Evolutionary conservation across 2,888 invertebrate genomes (phyloP).

Genomic region (Watsonalla binaria): DNA sequence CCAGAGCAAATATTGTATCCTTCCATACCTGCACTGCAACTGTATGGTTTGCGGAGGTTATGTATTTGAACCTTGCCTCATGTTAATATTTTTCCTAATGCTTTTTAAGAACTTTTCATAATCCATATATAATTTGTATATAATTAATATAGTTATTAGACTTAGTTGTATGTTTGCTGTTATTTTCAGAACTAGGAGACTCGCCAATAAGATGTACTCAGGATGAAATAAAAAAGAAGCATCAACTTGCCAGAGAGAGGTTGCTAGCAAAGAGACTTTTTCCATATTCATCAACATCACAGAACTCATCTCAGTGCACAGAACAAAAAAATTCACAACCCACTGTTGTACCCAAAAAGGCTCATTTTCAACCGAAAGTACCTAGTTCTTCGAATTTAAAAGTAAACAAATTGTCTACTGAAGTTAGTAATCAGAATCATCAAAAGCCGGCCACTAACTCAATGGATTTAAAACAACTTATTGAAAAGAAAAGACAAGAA

Average conservation of each 20-base stretch:
- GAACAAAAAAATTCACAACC: conserved; percentile 10
- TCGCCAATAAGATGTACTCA: conserved; percentile 73
- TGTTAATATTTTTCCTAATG: no score
- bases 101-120: no score
- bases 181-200: conserved; percentile 39
- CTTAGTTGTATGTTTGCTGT: no score
- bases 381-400: conserved; percentile 22
- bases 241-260: conserved; percentile 78
- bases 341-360: conserved; percentile 24
- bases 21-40: no score
- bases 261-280: conserved; percentile 72
- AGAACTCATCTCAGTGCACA: conserved; percentile 24
- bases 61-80: no score
- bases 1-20: no score
- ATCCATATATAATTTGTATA: no score
- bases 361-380: conserved; percentile 47
- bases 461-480: conserved; percentile 48
- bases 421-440: conserved; percentile 5
- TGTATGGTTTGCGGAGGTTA: no score
- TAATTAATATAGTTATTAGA: no score
- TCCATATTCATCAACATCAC: conserved; percentile 55
- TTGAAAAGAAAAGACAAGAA: conserved; percentile 71
- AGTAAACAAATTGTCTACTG: conserved; percentile 12
- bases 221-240: conserved; percentile 81
- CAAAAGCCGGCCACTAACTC: conserved; percentile 19